Evolutionary conservation across 1,140 invertebrate species (phyloP).

Genomic region (Palaemon carinicauda): DNA sequence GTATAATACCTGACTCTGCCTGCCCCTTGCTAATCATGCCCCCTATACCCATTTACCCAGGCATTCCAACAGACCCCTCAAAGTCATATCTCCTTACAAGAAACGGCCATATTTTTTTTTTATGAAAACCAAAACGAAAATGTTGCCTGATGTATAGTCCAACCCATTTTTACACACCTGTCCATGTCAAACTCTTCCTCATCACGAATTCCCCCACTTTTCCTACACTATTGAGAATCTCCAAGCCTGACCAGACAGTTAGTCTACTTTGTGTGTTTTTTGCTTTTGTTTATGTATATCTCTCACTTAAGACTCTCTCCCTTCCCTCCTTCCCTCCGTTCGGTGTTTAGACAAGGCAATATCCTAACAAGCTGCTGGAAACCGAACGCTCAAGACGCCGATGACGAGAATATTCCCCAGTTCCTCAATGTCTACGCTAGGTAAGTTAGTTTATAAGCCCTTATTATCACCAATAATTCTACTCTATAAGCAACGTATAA

Average conservation of each 20-base stretch:
- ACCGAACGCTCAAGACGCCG: not conserved
- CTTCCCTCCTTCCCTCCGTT: not conserved
- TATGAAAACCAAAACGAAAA: no score
- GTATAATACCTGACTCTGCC: no score
- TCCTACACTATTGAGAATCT: not conserved
- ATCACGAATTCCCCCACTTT: not conserved
- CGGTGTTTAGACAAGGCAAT: slow-evolving; percentile 21
- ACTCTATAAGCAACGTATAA: no score
- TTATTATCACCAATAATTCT: no score
- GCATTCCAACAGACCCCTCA: no score
- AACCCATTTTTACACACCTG: not conserved
- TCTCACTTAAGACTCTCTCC: not conserved
- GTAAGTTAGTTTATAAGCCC: slow-evolving; percentile 7
- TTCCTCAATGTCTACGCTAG: slow-evolving; percentile 6
- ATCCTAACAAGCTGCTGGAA: slow-evolving; percentile 29
- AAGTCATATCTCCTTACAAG: no score
- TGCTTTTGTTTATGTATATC: slow-evolving; percentile 8
- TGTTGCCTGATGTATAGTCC: no score
- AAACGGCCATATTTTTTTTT: no score
- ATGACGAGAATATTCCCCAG: not conserved
- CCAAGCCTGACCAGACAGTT: slow-evolving; percentile 1
- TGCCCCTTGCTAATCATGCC: no score
- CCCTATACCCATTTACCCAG: no score
- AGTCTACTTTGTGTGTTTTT: slow-evolving; percentile 5
- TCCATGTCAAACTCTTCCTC: not conserved